Base-by-base conservation (phyloP, 2,888 invertebrate species). In the Heteromyza rotundicornis region DNA sequence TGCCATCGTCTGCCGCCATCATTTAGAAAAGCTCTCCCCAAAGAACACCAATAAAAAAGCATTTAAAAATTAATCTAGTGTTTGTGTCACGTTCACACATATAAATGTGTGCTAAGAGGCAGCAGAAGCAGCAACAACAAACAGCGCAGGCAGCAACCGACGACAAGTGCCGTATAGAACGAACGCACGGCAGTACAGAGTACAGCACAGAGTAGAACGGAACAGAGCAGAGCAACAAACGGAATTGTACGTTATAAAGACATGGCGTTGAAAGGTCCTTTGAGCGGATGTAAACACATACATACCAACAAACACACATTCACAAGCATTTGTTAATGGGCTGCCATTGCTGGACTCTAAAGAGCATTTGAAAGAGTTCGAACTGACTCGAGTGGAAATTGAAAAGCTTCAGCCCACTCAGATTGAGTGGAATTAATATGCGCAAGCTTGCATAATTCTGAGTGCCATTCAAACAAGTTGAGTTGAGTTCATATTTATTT, bases 11-110 rank as follows among this genome's bases (percentile, higher is more conserved):
- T 40, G n/a, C 20, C 59, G 20, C 53, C 55, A 58, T 54, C 24
- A 51, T 23, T 50, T 24, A 23, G 52, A 17, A 60, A 60, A 64
- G 50, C 49, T 64, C 61, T 69, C 65, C 59, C 67, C 63, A 55
- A 67, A 67, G 68, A 64, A 63, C 64, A 66, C 64, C 68, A 70
- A 69, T 68, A 70, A 71, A 71, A 70, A 70, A 68, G 65, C 68
- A 69, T 71, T 71, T 70, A 70, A 70, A 69, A 70, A 69, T 70
- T 71, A 71, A 70, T 70, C 69, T 70, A 65, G 66, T 70, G 71
- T 69, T 70, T 69, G 71, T 68, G 63, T 65, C 71, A 71, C 71
- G 67, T 70, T 65, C 59, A 63, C 65, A 64, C 64, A 64, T 59
- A 59, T 53, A 60, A 61, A 63, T 63, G 52, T 57, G 57, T 52